These are phyloP conservation scores for Cnemophilus loriae DNA, from an alignment of 2,113 vertebrate species.

Conservation along the genomic window DNA sequence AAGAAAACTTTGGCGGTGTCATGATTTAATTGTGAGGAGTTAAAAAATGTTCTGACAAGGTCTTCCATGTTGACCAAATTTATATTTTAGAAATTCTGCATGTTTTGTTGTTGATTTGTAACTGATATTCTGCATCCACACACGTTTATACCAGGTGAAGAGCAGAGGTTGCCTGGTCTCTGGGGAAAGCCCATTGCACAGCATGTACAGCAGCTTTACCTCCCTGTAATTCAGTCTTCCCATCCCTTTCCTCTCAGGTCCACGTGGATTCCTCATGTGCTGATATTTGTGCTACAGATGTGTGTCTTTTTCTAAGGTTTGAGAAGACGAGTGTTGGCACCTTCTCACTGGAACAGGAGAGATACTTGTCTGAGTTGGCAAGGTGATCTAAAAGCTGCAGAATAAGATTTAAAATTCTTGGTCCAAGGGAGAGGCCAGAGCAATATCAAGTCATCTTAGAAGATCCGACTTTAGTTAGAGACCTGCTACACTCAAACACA, in stretches of 20 bases:
- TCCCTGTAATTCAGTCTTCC: background rate
- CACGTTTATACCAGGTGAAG: background rate
- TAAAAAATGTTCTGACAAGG: background rate
- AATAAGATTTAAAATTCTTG: background rate
- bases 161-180: background rate
- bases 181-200: background rate
- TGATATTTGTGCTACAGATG: background rate
- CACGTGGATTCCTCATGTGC: accelerated
- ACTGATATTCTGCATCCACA: background rate
- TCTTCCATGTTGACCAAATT: background rate
- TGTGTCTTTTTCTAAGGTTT: background rate
- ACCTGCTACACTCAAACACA: background rate
- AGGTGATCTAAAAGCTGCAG: background rate
- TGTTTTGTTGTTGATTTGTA: background rate
- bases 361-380: background rate
- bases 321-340: background rate
- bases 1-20: background rate
- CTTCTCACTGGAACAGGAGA: background rate
- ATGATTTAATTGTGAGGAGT: background rate
- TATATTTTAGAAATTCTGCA: background rate
- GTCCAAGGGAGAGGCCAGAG: background rate
- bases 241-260: background rate
- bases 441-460: background rate
- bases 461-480: background rate
- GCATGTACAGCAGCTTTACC: background rate